phyloP scores from a whole-genome alignment of 2,888 invertebrate species.

The Erannis defoliaria region DNA sequence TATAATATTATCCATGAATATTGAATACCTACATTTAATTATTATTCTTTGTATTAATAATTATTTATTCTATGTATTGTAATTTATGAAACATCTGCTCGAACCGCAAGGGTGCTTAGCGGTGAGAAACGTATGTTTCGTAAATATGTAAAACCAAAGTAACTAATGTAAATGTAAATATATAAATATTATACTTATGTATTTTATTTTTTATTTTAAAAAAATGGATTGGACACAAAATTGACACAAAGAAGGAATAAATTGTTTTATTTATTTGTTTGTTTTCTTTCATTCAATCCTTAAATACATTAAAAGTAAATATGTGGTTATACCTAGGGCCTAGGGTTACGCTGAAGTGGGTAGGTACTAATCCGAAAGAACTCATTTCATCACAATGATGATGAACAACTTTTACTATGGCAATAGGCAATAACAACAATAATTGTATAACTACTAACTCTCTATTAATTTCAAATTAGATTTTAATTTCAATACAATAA shows the following conservation, averaged over 20 bases:
- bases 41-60: conserved; percentile 20
- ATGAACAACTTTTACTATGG: no score
- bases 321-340: no score
- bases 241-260: conserved; percentile 72
- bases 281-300: background rate
- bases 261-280: conserved; percentile 68
- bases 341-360: no score
- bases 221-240: conserved; percentile 32
- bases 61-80: conserved; percentile 15
- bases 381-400: no score
- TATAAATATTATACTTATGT: conserved; percentile 22
- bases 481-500: no score
- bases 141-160: conserved; percentile 27
- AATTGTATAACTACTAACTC: no score
- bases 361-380: no score
- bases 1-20: no score
- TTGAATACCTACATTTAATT: conserved; percentile 16
- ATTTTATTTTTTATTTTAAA: conserved; percentile 32
- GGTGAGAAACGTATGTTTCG: conserved; percentile 66
- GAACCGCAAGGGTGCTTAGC: conserved; percentile 74
- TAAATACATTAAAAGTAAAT: background rate
- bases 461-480: no score
- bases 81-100: conserved; percentile 61
- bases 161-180: background rate
- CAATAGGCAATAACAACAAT: no score